Evolutionary conservation across 2,113 vertebrate genomes (phyloP).

Genomic region (Dipodomys stephensi): DNA sequence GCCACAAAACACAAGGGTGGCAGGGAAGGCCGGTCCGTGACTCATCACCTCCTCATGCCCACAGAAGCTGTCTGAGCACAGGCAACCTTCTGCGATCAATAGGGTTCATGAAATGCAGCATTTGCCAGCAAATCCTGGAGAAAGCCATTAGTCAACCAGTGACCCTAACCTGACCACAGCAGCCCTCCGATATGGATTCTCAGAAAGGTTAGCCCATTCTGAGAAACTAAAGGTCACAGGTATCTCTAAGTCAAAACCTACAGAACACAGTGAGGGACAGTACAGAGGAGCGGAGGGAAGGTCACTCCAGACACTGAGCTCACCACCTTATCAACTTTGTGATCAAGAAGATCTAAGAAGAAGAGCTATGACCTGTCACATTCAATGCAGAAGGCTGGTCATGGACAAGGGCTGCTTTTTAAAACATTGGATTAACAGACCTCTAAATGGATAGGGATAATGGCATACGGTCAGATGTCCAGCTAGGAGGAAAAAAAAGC

Average conservation of each 20-base stretch:
- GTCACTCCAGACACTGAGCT: constrained; percentile 66
- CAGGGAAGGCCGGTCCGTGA: constrained; percentile 73
- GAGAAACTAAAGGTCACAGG: constrained; percentile 79
- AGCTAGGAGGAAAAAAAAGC: not conserved
- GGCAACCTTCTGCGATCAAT: constrained; percentile 82
- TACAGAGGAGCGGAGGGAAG: constrained; percentile 42
- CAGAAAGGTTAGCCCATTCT: constrained; percentile 77
- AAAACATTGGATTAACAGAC: not conserved
- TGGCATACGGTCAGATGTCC: not conserved
- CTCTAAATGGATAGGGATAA: not conserved
- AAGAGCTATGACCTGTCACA: not conserved
- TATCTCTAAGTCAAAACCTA: constrained; percentile 60
- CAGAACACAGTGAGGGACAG: not conserved
- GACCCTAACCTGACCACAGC: constrained; percentile 66
- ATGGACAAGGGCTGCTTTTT: not conserved
- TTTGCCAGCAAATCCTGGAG: constrained; percentile 70
- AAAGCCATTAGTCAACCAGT: constrained; percentile 73
- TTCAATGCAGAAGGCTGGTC: not conserved
- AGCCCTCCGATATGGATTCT: constrained; percentile 73
- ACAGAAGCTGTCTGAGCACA: constrained; percentile 60
- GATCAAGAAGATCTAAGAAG: not conserved
- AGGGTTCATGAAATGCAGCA: constrained; percentile 66
- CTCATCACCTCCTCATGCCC: constrained; percentile 54
- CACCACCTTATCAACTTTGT: not conserved
- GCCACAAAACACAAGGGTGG: constrained; percentile 80